A percentile compares a stretch with the other conserved stretches of the same genome.
Conservation (phyloP, 2,888 invertebrate species). For the Stenotaenia linearis region DNA sequence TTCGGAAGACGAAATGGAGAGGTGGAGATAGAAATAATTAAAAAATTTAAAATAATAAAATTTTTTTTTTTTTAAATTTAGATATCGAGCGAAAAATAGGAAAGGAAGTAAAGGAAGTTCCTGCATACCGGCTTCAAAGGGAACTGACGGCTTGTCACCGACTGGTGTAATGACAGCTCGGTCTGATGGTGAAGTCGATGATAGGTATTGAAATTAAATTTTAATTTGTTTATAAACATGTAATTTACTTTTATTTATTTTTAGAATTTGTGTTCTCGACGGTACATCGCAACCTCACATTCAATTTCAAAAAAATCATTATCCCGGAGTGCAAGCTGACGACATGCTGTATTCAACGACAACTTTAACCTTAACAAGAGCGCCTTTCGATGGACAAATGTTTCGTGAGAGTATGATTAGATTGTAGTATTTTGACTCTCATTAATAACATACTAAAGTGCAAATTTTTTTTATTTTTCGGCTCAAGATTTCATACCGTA, state of each 20-base stretch:
- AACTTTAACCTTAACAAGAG: slow-evolving; percentile 43
- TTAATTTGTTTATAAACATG: neutral
- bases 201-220: neutral
- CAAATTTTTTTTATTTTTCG: neutral
- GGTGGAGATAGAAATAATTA: too few species aligned
- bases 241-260: neutral
- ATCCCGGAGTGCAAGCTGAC: slow-evolving; percentile 46
- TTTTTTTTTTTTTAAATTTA: too few species aligned
- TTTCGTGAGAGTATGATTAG: slow-evolving; percentile 27
- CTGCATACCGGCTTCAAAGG: neutral
- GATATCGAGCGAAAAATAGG: slow-evolving; percentile 35
- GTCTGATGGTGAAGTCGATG: neutral
- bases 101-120: slow-evolving; percentile 29
- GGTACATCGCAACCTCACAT: neutral
- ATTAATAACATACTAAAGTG: neutral
- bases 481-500: slow-evolving; percentile 11
- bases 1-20: slow-evolving; percentile 82
- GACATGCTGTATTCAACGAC: slow-evolving; percentile 45
- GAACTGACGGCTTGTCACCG: neutral
- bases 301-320: slow-evolving; percentile 31
- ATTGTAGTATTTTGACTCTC: neutral
- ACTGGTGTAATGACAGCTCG: neutral
- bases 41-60: too few species aligned
- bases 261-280: neutral
- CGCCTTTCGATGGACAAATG: slow-evolving; percentile 40